Evolutionary conservation across 2,797 vertebrate species (phyloP).

Genomic region (Bradypodion pumilum): DNA sequence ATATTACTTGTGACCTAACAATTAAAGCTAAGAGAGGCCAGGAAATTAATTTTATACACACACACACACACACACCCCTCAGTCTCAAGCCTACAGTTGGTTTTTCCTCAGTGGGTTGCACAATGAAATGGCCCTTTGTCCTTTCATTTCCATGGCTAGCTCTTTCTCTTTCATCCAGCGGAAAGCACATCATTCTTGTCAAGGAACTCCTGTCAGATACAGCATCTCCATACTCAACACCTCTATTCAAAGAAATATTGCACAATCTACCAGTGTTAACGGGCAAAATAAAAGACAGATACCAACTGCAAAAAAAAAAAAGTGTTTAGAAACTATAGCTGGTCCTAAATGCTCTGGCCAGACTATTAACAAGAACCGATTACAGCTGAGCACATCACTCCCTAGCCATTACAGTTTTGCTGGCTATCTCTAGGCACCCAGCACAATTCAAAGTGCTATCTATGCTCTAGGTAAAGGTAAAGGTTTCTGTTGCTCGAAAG

Average conservation of each 20-base stretch:
- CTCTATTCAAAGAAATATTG: not conserved
- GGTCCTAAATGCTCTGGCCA: too few species aligned
- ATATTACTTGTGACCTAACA: not conserved
- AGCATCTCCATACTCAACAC: not conserved
- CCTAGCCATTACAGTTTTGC: too few species aligned
- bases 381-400: too few species aligned
- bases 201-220: not conserved
- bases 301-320: too few species aligned
- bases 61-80: too few species aligned
- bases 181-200: not conserved
- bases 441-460: too few species aligned
- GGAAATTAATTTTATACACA: not conserved
- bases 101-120: not conserved
- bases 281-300: too few species aligned
- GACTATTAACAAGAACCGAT: too few species aligned
- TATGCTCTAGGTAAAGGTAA: too few species aligned
- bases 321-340: too few species aligned
- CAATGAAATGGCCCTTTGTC: not conserved
- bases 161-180: not conserved
- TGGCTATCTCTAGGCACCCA: too few species aligned
- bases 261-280: not conserved
- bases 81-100: not conserved
- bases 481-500: too few species aligned
- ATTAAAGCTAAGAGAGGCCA: not conserved
- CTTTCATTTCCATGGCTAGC: not conserved